Evolutionary conservation across 2,113 vertebrate genomes (phyloP).

Genomic region (Triplophysa tibetana): DNA sequence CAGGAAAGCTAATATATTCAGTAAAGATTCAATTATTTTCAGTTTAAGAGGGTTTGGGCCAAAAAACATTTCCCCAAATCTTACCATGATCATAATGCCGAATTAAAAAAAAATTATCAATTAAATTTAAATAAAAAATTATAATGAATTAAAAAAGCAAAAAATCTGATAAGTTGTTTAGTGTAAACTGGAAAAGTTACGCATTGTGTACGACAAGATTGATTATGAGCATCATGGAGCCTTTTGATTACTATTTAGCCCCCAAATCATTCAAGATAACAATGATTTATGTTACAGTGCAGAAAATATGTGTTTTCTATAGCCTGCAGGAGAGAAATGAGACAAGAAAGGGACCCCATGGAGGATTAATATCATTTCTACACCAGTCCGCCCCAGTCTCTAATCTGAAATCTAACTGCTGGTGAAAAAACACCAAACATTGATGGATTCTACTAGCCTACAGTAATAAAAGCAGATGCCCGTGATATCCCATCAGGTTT

Average conservation of each 20-base stretch:
- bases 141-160: no score
- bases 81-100: no score
- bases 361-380: conserved; percentile 40
- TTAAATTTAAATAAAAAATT: no score
- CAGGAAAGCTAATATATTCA: no score
- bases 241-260: conserved; percentile 43
- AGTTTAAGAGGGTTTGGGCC: no score
- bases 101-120: no score
- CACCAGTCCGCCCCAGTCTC: conserved; percentile 27
- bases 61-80: no score
- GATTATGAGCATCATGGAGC: conserved; percentile 11
- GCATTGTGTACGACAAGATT: not conserved
- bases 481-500: not conserved
- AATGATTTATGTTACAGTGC: conserved; percentile 33
- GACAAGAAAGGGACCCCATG: not conserved
- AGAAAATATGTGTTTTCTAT: conserved; percentile 21
- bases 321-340: conserved; percentile 9
- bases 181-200: not conserved
- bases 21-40: no score
- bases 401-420: conserved; percentile 17
- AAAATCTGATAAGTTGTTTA: not conserved
- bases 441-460: not conserved
- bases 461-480: conserved; percentile 2
- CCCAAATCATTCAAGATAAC: conserved; percentile 29
- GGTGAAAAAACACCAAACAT: conserved; percentile 13